Evolutionary conservation across 2,113 vertebrate species (phyloP).

Genomic region (Xenopus tropicalis): UCB_Xtro_10.0 CM004445.2:141218501-141219000

Average conservation of each 20-base stretch:
- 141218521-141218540: conserved; percentile 57
- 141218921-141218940: conserved; percentile 41
- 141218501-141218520: conserved; percentile 64
- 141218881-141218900: conserved; percentile 57
- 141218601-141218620: too few relatives aligned
- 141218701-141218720: conserved; percentile 59
- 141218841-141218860: conserved; percentile 59
- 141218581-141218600: too few relatives aligned
- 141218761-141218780: conserved; percentile 68
- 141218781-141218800: conserved; percentile 62
- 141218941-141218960: too few relatives aligned
- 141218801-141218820: conserved; percentile 64
- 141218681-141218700: conserved; percentile 59
- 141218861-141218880: conserved; percentile 50
- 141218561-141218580: too few relatives aligned
- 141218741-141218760: conserved; percentile 62
- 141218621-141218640: too few relatives aligned
- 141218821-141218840: conserved; percentile 60
- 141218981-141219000: too few relatives aligned
- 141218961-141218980: too few relatives aligned
- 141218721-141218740: conserved; percentile 58
- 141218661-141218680: conserved; percentile 61
- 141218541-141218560: too few relatives aligned
- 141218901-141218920: conserved; percentile 55
- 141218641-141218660: too few relatives aligned